phyloP scores from a whole-genome alignment of 2,113 vertebrate species.

The Cathartes aura region DNA sequence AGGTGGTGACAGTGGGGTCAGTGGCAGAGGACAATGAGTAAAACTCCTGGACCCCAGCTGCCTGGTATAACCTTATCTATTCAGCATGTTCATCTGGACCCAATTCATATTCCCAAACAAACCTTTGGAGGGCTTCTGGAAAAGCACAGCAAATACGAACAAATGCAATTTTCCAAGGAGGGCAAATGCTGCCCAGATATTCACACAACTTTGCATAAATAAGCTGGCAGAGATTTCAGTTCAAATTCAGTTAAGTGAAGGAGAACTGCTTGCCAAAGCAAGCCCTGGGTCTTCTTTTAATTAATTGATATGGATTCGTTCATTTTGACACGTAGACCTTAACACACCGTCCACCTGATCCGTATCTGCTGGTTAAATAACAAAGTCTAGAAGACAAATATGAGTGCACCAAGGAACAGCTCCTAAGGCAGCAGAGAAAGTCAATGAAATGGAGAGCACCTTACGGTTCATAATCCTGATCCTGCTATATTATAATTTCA shows the following conservation, averaged over 20 bases:
- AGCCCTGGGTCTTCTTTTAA: not conserved
- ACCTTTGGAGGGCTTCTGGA: not conserved
- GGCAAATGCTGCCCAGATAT: not conserved
- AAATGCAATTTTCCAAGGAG: not conserved
- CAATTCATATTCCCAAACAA: not conserved
- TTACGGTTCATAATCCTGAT: not conserved
- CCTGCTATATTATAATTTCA: not conserved
- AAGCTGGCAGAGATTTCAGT: not conserved
- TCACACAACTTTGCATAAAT: not conserved
- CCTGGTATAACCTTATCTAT: not conserved
- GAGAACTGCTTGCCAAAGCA: not conserved
- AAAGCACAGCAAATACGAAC: not conserved
- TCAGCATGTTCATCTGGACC: not conserved
- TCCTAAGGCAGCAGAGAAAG: not conserved
- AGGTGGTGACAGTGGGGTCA: not conserved
- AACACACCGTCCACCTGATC: not conserved
- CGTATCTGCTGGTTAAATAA: not conserved
- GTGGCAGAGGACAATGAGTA: not conserved
- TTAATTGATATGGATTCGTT: not conserved
- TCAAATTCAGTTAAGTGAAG: not conserved
- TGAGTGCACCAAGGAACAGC: not conserved
- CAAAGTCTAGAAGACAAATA: not conserved
- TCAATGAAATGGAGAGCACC: not conserved
- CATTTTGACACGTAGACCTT: not conserved
- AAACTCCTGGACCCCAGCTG: constrained; percentile 8